Evolutionary conservation across 2,888 invertebrate species (phyloP).

Genomic region (Embidobia sp.): DNA sequence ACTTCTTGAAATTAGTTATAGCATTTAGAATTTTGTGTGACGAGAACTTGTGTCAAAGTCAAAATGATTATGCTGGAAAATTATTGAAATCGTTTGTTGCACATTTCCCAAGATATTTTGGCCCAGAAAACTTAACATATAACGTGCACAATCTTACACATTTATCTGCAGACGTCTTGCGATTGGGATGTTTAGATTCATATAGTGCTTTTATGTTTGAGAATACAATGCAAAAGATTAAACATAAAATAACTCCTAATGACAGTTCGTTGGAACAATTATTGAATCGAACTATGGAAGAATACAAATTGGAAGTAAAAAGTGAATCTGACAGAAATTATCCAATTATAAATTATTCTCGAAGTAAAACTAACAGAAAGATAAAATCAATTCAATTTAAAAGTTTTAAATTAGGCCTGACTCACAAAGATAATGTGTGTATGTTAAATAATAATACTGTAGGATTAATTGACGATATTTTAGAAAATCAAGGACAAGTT

Average conservation of each 20-base stretch:
- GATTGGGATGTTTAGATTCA: constrained; percentile 12
- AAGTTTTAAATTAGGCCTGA: neutral
- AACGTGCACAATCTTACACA: constrained; percentile 71
- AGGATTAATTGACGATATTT: neutral
- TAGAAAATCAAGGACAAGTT: neutral
- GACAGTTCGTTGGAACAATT: constrained; percentile 3
- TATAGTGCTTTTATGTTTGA: constrained; percentile 17
- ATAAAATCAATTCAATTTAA: neutral
- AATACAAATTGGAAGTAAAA: neutral
- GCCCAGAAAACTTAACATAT: constrained; percentile 64
- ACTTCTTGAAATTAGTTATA: neutral
- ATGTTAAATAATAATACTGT: neutral
- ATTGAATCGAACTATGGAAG: constrained; percentile 14
- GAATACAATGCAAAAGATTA: constrained; percentile 11
- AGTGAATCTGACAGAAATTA: neutral
- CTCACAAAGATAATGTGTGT: neutral
- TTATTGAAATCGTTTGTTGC: constrained; percentile 44
- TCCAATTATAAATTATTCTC: neutral
- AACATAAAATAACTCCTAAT: constrained; percentile 2
- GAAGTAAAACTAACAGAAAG: neutral
- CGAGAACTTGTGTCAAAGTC: neutral
- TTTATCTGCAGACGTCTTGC: constrained; percentile 47
- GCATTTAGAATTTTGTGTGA: constrained; percentile 8
- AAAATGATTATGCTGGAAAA: neutral
- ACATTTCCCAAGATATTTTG: constrained; percentile 52